A percentile compares a stretch with the other conserved stretches of the same genome.
Evolutionary conservation across 2,797 vertebrate genomes (phyloP).

Genomic region (Cheracebus regulus): DNA sequence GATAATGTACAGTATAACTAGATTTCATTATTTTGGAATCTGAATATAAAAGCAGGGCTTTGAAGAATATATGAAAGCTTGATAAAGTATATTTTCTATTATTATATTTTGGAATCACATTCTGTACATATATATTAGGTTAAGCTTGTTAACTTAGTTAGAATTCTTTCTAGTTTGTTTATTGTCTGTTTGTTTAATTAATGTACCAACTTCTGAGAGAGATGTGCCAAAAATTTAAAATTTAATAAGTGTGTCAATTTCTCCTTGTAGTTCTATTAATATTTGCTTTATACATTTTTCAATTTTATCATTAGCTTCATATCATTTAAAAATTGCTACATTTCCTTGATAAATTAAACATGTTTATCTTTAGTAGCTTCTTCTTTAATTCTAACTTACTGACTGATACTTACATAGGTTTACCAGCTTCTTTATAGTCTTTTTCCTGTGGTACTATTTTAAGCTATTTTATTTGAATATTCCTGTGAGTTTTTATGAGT

Average conservation of each 20-base stretch:
- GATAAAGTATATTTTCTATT: background rate
- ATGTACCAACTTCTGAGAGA: background rate
- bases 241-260: background rate
- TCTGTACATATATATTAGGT: background rate
- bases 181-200: background rate
- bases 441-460: background rate
- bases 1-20: background rate
- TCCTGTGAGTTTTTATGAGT: background rate
- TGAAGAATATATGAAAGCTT: background rate
- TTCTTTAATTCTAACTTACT: background rate
- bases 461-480: background rate
- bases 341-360: background rate
- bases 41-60: background rate
- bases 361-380: background rate
- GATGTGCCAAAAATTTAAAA: background rate
- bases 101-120: background rate
- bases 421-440: background rate
- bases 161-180: background rate
- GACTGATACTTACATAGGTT: background rate
- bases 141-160: background rate
- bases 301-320: background rate
- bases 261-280: background rate
- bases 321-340: background rate
- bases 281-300: background rate
- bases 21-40: slow-evolving; percentile 29